Evolutionary conservation across 2,797 vertebrate genomes (phyloP), one percentile per base, ranked within the genome.

Genomic region (Cheirogaleus major): DNA sequence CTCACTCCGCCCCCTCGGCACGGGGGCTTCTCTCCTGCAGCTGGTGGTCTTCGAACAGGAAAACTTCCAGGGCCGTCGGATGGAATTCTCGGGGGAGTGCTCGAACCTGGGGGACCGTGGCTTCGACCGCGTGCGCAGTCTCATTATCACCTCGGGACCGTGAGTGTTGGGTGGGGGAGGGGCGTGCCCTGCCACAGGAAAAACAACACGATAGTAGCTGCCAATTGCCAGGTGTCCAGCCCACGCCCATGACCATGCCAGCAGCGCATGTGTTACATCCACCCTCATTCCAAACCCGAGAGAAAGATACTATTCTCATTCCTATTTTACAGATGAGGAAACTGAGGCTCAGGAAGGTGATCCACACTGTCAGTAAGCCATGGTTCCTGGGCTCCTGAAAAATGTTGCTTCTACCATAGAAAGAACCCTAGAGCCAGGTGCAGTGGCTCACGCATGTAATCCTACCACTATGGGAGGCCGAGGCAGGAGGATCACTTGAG

Each of bases 1-100:
- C 69, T 88, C 45, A 92, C 38, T 67, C 82, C 20, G 43, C 17
- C 32, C 30, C 75, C 17, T 13, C 0, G 27, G 4, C n/a, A 0
- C 0, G 55, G 87, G 84, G 83, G 18, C 27, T 70, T 95, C 96
- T 95, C 38, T 96, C 73, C 61, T 91, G 17, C 98, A 99, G 99
- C 99, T 99, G 95, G 98, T 99, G 93, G 97, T 99, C 98, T 99
- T 99, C 12, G 99, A 99, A 83, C 99, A 99, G 99, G 99, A 99
- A 99, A 99, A 99, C 98, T 99, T 99, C 99, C 99, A 99, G 98
- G 99, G 99, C 97, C 98, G 98, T 86, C 99, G 99, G 98, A 99
- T 99, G 96, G 99, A 99, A 98, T 99, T 99, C 98, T 99, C 99
- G 1, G 98, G 98, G 11, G 99, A 99, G 98, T 99, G 99, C 98